phyloP scores from a whole-genome alignment of 2,797 vertebrate genomes.

The Cephalopachus bancanus region DNA sequence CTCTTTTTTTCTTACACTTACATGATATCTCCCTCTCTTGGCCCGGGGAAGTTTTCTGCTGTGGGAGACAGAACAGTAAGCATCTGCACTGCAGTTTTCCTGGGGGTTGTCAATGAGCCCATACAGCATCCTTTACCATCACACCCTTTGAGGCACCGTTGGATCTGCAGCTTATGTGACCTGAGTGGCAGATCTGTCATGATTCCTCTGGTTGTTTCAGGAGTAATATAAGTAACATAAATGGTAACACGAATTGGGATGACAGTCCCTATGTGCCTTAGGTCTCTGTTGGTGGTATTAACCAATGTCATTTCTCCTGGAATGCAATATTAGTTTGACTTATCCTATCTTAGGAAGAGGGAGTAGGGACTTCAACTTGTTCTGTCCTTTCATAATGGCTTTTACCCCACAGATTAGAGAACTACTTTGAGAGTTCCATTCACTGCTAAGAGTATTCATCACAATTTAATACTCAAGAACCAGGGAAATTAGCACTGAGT shows the following conservation, averaged over 20 bases:
- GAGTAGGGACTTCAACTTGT: not conserved
- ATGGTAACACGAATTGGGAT: not conserved
- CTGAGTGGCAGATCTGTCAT: not conserved
- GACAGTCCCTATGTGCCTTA: not conserved
- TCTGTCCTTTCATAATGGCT: not conserved
- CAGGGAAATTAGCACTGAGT: not conserved
- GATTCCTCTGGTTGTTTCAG: not conserved
- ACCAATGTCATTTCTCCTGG: not conserved
- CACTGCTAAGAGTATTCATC: not conserved
- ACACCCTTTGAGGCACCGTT: not conserved
- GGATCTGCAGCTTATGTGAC: not conserved
- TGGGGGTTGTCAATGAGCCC: not conserved
- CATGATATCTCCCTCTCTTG: not conserved
- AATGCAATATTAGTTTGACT: not conserved
- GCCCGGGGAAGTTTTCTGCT: too few relatives aligned
- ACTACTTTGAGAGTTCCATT: not conserved
- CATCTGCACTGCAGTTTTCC: not conserved
- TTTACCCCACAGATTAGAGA: constrained; percentile 15
- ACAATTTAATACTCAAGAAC: not conserved
- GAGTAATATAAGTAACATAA: not conserved
- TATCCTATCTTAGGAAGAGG: not conserved
- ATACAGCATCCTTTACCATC: not conserved
- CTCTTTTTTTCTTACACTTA: not conserved
- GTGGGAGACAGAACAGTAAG: not conserved
- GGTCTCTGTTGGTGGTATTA: not conserved